Conservation (phyloP, 2,888 invertebrate species). For the Campoplex capitator region DNA sequence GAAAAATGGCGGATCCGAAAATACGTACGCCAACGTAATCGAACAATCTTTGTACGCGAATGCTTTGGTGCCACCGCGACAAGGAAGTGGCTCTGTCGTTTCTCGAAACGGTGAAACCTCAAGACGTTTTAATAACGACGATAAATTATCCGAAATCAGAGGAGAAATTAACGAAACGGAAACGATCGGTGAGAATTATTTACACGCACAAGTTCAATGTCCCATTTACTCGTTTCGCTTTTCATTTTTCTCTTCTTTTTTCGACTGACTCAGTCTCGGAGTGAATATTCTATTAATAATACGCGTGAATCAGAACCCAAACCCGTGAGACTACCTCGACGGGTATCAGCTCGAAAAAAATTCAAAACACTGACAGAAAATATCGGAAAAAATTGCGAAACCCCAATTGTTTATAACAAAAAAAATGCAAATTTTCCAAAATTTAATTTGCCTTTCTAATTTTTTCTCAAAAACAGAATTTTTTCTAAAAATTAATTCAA, state of each 20-base stretch:
- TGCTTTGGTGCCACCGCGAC: conserved; percentile 66
- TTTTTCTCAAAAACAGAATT: neutral
- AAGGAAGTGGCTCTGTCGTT: conserved; percentile 18
- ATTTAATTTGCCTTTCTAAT: neutral
- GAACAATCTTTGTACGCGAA: conserved; percentile 80
- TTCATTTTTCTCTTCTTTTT: conserved; percentile 2
- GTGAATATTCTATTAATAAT: conserved; percentile 62
- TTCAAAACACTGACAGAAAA: conserved; percentile 22
- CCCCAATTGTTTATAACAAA: neutral
- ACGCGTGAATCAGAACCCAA: conserved; percentile 57
- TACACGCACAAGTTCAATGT: conserved; percentile 58
- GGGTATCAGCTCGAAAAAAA: conserved; percentile 10
- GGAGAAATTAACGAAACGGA: conserved; percentile 25
- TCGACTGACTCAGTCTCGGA: conserved; percentile 54
- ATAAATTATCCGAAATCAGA: conserved; percentile 1
- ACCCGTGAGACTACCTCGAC: conserved; percentile 53
- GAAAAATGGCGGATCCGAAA: conserved; percentile 74
- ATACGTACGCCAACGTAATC: conserved; percentile 85
- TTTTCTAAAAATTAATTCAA: neutral
- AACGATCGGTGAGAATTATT: conserved; percentile 47
- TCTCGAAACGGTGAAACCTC: conserved; percentile 43
- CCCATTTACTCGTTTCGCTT: conserved; percentile 37
- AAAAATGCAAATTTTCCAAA: neutral
- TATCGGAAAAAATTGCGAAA: neutral
- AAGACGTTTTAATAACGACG: conserved; percentile 14